Percentiles rank a stretch among this genome's conserved stretches.
phyloP scores from a whole-genome alignment of 2,888 invertebrate genomes.

The Sminthurides aquaticus region DNA sequence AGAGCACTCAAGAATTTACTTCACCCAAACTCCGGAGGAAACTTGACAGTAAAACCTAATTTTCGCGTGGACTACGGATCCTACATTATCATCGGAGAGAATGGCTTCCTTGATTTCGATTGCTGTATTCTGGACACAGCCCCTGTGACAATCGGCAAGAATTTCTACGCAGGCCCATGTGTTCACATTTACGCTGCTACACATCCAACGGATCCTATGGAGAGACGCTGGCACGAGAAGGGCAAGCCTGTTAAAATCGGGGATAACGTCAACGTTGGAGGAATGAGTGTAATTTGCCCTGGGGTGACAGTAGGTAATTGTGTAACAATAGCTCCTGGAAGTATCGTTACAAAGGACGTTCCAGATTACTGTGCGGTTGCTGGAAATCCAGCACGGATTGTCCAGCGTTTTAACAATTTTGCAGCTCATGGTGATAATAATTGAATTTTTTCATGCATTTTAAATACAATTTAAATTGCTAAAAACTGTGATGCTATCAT shows the following conservation, averaged over 20 bases:
- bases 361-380: slow-evolving; percentile 33
- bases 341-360: slow-evolving; percentile 21
- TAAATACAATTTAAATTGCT: no score
- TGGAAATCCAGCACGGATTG: slow-evolving; percentile 39
- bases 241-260: slow-evolving; percentile 34
- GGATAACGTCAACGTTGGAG: slow-evolving; percentile 36
- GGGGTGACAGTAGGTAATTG: slow-evolving; percentile 20
- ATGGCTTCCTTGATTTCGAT: slow-evolving; percentile 32
- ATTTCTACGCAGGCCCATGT: slow-evolving; percentile 32
- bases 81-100: slow-evolving; percentile 32
- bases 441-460: no score
- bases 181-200: slow-evolving; percentile 39
- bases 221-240: slow-evolving; percentile 27
- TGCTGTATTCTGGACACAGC: slow-evolving; percentile 24
- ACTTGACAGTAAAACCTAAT: slow-evolving; percentile 12
- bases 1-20: slow-evolving; percentile 11
- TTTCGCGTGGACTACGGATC: slow-evolving; percentile 30
- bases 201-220: slow-evolving; percentile 32
- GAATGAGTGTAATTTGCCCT: slow-evolving; percentile 20
- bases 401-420: slow-evolving; percentile 11
- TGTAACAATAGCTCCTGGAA: slow-evolving; percentile 10
- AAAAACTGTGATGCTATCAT: no score
- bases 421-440: no score
- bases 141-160: slow-evolving; percentile 21
- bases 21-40: slow-evolving; percentile 14